A percentile compares a stretch with the other conserved stretches of the same genome.
Conservation (phyloP, 2,113 vertebrate species). For the Ictalurus furcatus region DNA sequence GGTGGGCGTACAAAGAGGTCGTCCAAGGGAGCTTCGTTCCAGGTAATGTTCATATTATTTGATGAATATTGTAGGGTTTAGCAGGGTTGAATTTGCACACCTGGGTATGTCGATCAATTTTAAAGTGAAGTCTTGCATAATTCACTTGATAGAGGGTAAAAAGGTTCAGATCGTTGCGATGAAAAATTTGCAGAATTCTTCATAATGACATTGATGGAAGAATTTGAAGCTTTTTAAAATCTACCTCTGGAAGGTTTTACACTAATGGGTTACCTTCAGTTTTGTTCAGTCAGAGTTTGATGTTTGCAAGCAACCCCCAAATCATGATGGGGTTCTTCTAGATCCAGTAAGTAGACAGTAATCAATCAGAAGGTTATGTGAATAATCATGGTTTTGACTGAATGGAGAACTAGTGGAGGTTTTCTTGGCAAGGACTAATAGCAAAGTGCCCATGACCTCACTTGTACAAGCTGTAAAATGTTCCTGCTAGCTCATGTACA, state of each 20-base stretch:
- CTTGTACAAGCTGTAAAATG: neutral
- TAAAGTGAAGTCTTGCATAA: neutral
- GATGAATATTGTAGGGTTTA: neutral
- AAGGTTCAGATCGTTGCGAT: neutral
- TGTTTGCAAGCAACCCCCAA: neutral
- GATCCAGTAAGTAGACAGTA: neutral
- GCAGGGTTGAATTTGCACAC: neutral
- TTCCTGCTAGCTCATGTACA: neutral
- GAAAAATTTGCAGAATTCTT: neutral
- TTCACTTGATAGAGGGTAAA: no score
- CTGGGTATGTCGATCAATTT: neutral
- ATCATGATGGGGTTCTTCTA: neutral
- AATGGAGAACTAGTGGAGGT: neutral
- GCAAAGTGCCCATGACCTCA: neutral
- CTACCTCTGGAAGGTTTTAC: neutral
- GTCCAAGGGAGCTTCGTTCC: constrained; percentile 99
- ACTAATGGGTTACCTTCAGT: neutral
- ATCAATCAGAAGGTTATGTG: neutral
- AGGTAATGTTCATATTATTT: constrained; percentile 74
- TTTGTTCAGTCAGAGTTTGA: neutral
- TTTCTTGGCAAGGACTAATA: neutral
- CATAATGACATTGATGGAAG: neutral
- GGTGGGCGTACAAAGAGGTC: constrained; percentile 99
- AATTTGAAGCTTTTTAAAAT: neutral
- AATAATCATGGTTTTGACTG: neutral